Base-by-base conservation (phyloP, 1,140 invertebrate genomes). In the Rhizoglyphus robini region DNA sequence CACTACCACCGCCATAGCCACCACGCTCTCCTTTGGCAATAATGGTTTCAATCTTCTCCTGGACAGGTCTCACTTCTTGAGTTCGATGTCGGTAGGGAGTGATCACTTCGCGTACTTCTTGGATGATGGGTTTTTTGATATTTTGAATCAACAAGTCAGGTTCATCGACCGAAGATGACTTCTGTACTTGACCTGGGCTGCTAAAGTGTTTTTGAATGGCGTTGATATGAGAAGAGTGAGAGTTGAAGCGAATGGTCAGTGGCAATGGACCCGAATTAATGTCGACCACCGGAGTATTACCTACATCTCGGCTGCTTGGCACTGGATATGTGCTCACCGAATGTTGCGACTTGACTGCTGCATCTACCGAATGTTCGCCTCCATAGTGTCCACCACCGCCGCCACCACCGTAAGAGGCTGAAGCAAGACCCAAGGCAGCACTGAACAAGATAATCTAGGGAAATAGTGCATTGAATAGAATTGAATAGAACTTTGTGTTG, bases 51-150 rank as follows among this genome's bases (percentile, higher is more conserved):
- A 65, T 47, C 13, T 59, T 31, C 36, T 65, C 63, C 20, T 20
- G 41, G 51, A 65, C 63, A 18, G 63, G 63, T 36, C 54, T 18
- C 1, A 65, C 36, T 38, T 65, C 63, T 58, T 65, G 63, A 15
- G 41, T 49, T n/a, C 31, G 20, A 31, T 65, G 27, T 3, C 63
- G 63, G 27, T 54, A 51, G 13, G 63, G 63, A 20, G 47, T 27
- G 51, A 65, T 51, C 1, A 65, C 63, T 27, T 51, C 48, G 2
- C 48, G 48, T 57, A 63, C 62, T 18, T 63, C 62, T 63, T 63
- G 62, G 3, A 51, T 47, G 3, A 63, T 27, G 4, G 62, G 62
- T 38, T 63, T 63, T 49, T 63, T 63, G 61, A 63, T 30, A 20
- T 48, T 57, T 32, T 63, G 62, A 1, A 57, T 63, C 38, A 63